Percentiles rank a stretch among this genome's conserved stretches.
phyloP scores from a whole-genome alignment of 2,888 invertebrate species.

The Incurvaria masculella region DNA sequence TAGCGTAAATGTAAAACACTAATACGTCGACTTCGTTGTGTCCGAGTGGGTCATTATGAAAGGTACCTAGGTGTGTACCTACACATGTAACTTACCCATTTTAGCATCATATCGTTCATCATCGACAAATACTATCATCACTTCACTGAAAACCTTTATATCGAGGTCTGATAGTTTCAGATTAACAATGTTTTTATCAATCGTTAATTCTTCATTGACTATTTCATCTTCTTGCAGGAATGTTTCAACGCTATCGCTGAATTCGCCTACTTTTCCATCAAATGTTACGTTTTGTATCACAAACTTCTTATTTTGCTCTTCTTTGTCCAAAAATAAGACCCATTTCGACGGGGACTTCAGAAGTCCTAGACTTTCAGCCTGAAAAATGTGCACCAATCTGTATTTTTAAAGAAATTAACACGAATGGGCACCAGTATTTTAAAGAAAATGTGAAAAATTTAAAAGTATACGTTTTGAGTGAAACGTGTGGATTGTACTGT shows the following conservation, averaged over 20 bases:
- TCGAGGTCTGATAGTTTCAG: not conserved
- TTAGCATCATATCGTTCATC: not conserved
- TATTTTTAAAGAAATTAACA: conserved; percentile 8
- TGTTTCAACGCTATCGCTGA: not conserved
- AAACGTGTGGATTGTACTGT: no score
- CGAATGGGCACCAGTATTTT: no score
- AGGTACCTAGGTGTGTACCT: no score
- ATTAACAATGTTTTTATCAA: not conserved
- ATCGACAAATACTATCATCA: not conserved
- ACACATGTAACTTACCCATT: not conserved
- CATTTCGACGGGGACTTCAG: conserved; percentile 11
- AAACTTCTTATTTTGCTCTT: not conserved
- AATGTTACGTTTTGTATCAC: not conserved
- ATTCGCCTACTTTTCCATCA: not conserved
- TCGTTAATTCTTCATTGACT: not conserved
- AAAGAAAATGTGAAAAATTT: no score
- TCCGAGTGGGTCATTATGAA: no score
- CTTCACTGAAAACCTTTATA: not conserved
- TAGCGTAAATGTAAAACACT: no score
- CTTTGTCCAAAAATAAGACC: conserved; percentile 7
- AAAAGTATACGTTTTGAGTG: no score
- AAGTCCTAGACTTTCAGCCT: conserved; percentile 10
- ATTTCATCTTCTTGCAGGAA: not conserved
- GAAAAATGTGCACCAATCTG: conserved; percentile 4
- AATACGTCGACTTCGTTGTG: no score